Percentiles rank a stretch among this genome's conserved stretches.
Evolutionary conservation across 2,797 vertebrate genomes (phyloP).

Genomic region (Hippocampus kuda): DNA sequence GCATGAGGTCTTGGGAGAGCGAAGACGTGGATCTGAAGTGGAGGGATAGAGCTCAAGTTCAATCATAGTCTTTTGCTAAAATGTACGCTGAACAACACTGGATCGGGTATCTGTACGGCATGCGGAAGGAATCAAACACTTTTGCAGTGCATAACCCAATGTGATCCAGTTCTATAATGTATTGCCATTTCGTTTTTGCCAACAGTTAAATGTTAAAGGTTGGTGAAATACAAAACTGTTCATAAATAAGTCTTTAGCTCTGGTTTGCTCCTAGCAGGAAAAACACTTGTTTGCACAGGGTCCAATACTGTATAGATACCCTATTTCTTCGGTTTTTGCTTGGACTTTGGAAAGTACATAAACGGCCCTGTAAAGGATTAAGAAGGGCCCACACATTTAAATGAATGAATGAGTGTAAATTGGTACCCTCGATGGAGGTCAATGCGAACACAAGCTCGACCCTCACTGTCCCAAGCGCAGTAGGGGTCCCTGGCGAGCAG

Average conservation of each 20-base stretch:
- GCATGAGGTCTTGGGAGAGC: constrained; percentile 71
- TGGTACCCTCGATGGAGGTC: constrained; percentile 72
- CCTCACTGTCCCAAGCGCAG: constrained; percentile 76
- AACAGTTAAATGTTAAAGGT: background rate
- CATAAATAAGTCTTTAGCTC: background rate
- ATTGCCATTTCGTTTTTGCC: background rate
- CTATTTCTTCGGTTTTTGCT: background rate
- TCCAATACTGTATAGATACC: background rate
- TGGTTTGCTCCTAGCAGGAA: too few relatives aligned
- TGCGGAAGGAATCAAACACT: background rate
- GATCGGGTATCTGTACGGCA: background rate
- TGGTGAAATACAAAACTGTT: background rate
- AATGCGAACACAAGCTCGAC: constrained; percentile 69
- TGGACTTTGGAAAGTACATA: background rate
- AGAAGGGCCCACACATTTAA: background rate
- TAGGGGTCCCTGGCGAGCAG: constrained; percentile 73
- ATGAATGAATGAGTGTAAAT: background rate
- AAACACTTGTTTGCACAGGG: too few relatives aligned
- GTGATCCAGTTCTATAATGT: background rate
- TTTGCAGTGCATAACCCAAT: background rate
- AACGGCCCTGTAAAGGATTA: background rate
- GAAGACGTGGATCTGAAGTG: constrained; percentile 64
- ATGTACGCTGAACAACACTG: background rate
- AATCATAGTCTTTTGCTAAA: constrained; percentile 7
- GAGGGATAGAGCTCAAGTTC: constrained; percentile 13